phyloP scores from a whole-genome alignment of 2,113 vertebrate species.

The Sarotherodon lohbergeri region DNA sequence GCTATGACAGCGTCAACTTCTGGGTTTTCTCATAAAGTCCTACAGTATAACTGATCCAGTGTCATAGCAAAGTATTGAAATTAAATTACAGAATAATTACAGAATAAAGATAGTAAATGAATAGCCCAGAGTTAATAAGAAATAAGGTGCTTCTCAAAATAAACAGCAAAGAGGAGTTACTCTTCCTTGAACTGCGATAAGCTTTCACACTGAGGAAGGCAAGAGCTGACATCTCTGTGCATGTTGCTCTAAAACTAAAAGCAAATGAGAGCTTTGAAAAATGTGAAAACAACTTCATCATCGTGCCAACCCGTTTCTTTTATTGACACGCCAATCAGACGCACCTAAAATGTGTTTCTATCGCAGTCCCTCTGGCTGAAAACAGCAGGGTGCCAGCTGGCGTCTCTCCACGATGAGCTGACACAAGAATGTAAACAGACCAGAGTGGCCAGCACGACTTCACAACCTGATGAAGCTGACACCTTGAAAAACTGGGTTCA shows the following conservation, averaged over 20 bases:
- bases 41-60: not conserved
- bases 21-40: not conserved
- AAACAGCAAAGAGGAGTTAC: not conserved
- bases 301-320: not conserved
- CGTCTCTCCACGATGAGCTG: not conserved
- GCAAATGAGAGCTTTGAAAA: not conserved
- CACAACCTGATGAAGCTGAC: not conserved
- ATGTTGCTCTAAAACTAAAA: not conserved
- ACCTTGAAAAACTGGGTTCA: not conserved
- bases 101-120: not conserved
- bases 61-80: not conserved
- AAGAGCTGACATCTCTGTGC: not conserved
- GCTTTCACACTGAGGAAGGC: not conserved
- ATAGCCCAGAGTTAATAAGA: not conserved
- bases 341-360: not conserved
- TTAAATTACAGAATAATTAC: not conserved
- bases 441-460: not conserved
- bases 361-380: not conserved
- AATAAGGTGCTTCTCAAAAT: not conserved
- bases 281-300: not conserved
- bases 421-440: conserved; percentile 41
- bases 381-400: not conserved
- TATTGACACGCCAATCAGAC: not conserved
- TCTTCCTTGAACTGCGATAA: not conserved
- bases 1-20: not conserved